Evolutionary conservation across 2,888 invertebrate genomes (phyloP).

Genomic region (Stomorhina lunata): DNA sequence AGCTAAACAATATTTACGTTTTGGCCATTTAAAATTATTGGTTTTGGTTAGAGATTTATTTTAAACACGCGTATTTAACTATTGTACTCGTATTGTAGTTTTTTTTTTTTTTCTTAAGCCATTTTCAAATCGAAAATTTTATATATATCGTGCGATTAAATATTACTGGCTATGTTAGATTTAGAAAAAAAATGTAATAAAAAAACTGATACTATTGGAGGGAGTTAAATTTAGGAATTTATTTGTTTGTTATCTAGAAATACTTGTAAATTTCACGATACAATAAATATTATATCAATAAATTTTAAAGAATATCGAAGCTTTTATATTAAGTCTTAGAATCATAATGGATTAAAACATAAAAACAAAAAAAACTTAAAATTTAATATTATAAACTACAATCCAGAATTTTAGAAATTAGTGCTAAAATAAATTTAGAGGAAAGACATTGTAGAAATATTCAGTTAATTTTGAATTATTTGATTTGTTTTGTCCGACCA

Average conservation of each 20-base stretch:
- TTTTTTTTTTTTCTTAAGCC: not conserved
- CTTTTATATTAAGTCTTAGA: too few species aligned
- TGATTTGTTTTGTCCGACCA: too few species aligned
- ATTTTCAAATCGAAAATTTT: slow-evolving; percentile 1
- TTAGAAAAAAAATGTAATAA: not conserved
- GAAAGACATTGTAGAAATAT: too few species aligned
- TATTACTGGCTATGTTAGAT: not conserved
- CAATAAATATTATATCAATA: not conserved
- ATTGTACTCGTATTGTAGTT: too few species aligned
- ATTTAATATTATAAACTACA: too few species aligned
- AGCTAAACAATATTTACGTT: slow-evolving; percentile 52
- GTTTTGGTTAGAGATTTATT: slow-evolving; percentile 56
- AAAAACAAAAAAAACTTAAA: too few species aligned
- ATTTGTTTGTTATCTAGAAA: not conserved
- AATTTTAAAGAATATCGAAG: too few species aligned
- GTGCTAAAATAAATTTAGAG: too few species aligned
- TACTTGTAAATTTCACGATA: not conserved
- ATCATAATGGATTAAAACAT: too few species aligned
- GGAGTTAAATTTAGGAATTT: not conserved
- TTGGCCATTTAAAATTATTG: slow-evolving; percentile 57
- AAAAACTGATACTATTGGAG: not conserved
- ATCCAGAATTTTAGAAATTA: too few species aligned
- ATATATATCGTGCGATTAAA: not conserved
- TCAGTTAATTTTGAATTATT: too few species aligned
- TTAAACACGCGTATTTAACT: slow-evolving; percentile 39